phyloP scores from a whole-genome alignment of 2,113 vertebrate genomes.

The Mormyrus lacerda region DNA sequence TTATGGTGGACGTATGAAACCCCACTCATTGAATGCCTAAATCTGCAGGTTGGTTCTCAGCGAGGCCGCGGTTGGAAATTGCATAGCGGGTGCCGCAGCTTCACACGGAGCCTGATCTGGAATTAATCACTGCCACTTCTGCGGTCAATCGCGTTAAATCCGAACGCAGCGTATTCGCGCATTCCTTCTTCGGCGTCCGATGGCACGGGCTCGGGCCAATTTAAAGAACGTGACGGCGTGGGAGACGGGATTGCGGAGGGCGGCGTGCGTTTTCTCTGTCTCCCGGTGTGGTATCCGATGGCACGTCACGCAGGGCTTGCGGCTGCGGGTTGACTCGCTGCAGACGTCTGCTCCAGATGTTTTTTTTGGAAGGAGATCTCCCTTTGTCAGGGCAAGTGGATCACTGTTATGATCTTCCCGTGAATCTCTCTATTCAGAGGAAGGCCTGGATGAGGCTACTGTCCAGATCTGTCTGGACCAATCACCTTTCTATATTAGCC shows the following conservation, averaged over 20 bases:
- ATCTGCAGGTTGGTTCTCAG: neutral
- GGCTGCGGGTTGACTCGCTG: slow-evolving; percentile 12
- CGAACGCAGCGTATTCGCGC: slow-evolving; percentile 39
- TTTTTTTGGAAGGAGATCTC: slow-evolving; percentile 31
- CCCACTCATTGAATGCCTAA: neutral
- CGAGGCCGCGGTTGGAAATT: neutral
- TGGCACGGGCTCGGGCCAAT: slow-evolving; percentile 21
- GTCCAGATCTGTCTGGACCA: neutral
- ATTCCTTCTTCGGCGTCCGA: slow-evolving; percentile 36
- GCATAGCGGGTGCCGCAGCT: neutral
- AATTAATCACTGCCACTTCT: slow-evolving; percentile 21
- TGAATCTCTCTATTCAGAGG: slow-evolving; percentile 9
- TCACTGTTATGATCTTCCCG: neutral
- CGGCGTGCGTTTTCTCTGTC: neutral
- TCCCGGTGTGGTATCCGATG: neutral
- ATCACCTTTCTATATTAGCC: neutral
- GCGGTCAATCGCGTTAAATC: slow-evolving; percentile 40
- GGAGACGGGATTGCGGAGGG: neutral
- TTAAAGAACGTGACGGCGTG: neutral
- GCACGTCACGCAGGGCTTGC: neutral
- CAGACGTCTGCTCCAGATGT: slow-evolving; percentile 35
- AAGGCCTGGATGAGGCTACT: neutral
- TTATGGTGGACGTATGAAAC: neutral
- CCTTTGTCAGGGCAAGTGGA: neutral
- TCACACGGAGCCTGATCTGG: slow-evolving; percentile 8